Conservation (phyloP, 1,140 invertebrate species). For the Bombyx mandarina region DNA sequence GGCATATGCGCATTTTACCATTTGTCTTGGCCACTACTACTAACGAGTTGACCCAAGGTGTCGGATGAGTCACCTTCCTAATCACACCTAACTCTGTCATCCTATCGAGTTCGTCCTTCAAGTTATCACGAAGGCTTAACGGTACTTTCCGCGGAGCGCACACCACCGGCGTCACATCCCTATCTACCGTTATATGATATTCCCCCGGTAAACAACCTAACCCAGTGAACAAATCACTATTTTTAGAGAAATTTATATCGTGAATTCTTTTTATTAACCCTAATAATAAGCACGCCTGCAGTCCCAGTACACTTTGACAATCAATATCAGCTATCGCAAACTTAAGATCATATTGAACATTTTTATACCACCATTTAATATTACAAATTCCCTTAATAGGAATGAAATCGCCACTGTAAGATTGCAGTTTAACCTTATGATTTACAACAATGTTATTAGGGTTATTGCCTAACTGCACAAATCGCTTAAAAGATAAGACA, state of each 20-base stretch:
- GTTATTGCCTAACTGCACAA: too few species aligned
- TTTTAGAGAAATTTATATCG: conserved; percentile 8
- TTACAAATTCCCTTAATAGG: neutral
- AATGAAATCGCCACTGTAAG: neutral
- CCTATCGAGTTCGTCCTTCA: conserved; percentile 7
- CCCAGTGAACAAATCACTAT: conserved; percentile 11
- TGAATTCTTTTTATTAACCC: too few species aligned
- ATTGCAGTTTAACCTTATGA: neutral
- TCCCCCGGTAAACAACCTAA: conserved; percentile 12
- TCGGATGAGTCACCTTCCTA: conserved; percentile 13
- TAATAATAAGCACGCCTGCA: too few species aligned
- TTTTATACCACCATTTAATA: conserved; percentile 1
- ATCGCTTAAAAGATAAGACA: too few species aligned
- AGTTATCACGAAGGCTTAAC: conserved; percentile 11
- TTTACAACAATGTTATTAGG: too few species aligned
- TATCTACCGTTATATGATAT: conserved; percentile 13
- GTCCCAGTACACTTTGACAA: neutral
- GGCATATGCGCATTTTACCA: conserved; percentile 15
- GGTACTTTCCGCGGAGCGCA: conserved; percentile 13
- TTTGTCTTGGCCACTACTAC: conserved; percentile 17
- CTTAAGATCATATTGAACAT: neutral
- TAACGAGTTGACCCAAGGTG: conserved; percentile 11
- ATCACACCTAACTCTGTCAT: conserved; percentile 12
- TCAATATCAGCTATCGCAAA: neutral
- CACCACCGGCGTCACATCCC: conserved; percentile 4